Percentiles rank a stretch among this genome's conserved stretches.
Conservation (phyloP, 1,140 invertebrate genomes). For the Orchesella cincta region DNA sequence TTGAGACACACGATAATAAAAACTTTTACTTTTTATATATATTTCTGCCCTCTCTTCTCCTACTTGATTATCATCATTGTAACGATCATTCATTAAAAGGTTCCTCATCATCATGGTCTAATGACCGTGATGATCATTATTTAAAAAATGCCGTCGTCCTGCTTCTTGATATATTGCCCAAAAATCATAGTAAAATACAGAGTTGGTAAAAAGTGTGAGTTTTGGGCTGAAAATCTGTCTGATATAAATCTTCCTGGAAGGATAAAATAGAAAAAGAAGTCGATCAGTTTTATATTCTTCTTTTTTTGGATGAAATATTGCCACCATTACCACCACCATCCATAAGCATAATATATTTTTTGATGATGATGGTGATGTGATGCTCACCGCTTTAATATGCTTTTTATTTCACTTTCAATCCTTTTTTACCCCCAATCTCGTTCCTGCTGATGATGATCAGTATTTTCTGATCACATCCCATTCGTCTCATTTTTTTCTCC, state of each 20-base stretch:
- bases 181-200: not conserved
- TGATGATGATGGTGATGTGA: constrained; percentile 1
- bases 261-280: not conserved
- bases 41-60: not conserved
- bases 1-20: constrained; percentile 20
- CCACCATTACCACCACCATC: constrained; percentile 19
- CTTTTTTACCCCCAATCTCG: too few relatives aligned
- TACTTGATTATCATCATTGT: constrained; percentile 16
- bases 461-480: too few relatives aligned
- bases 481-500: too few relatives aligned
- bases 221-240: constrained; percentile 17
- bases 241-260: constrained; percentile 22
- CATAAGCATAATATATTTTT: not conserved
- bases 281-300: not conserved
- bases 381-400: constrained; percentile 24
- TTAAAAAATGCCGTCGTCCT: not conserved
- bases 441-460: too few relatives aligned
- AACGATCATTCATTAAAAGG: constrained; percentile 26
- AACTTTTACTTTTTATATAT: constrained; percentile 26
- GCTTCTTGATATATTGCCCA: constrained; percentile 7
- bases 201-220: constrained; percentile 11
- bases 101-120: constrained; percentile 22
- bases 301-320: not conserved
- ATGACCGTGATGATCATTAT: constrained; percentile 19
- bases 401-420: constrained; percentile 23